phyloP scores from a whole-genome alignment of 2,113 vertebrate genomes.

The Barnardius zonarius region DNA sequence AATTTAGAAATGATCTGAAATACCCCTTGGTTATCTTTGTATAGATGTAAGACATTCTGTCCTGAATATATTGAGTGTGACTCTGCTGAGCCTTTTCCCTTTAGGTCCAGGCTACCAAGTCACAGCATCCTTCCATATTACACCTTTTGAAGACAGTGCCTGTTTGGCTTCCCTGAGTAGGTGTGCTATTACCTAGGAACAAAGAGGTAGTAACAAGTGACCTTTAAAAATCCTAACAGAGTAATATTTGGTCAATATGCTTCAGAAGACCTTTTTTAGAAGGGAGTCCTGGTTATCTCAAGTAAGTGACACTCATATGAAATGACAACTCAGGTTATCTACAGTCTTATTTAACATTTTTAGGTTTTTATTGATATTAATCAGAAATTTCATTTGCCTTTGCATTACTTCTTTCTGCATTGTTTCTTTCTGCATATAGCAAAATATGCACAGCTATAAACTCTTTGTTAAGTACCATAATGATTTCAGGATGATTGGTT shows the following conservation, averaged over 20 bases:
- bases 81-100: background rate
- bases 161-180: background rate
- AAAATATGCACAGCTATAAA: background rate
- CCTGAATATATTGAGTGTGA: background rate
- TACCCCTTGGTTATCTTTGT: background rate
- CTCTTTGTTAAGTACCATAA: background rate
- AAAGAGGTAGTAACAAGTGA: background rate
- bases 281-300: background rate
- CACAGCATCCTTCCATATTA: background rate
- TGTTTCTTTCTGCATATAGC: background rate
- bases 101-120: background rate
- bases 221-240: background rate
- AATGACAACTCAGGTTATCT: background rate
- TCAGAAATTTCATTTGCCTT: background rate
- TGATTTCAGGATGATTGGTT: conserved; percentile 35
- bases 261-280: conserved; percentile 8
- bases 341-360: background rate
- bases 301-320: background rate
- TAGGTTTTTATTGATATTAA: background rate
- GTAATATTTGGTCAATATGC: background rate
- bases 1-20: background rate
- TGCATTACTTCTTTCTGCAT: background rate
- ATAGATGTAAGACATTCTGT: background rate
- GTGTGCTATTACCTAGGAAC: background rate
- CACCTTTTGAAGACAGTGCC: background rate